phyloP scores from a whole-genome alignment of 2,113 vertebrate species.

The Prunella fulvescens region DNA sequence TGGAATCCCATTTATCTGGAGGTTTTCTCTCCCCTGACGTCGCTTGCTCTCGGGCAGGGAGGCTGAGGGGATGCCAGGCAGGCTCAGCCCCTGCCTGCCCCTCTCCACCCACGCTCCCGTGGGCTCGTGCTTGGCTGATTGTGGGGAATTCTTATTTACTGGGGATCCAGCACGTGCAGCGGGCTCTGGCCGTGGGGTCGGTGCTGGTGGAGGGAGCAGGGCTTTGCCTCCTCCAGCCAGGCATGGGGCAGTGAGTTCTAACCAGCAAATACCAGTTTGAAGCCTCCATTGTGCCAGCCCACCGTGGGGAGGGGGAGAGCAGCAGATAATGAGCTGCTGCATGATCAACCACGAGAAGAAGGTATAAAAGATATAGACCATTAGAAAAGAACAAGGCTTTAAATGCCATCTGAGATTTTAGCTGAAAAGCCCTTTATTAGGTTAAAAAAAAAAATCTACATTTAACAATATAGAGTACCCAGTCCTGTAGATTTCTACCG shows the following conservation, averaged over 20 bases:
- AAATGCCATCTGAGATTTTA: constrained; percentile 46
- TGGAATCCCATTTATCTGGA: background rate
- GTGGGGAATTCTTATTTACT: background rate
- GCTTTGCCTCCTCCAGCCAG: background rate
- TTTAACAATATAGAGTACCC: constrained; percentile 40
- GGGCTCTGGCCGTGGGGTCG: fast-evolving
- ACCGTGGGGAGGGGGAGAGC: background rate
- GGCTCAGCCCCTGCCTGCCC: background rate
- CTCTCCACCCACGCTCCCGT: fast-evolving
- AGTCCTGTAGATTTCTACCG: constrained; percentile 44
- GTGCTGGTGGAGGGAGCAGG: background rate
- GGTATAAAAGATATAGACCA: constrained; percentile 13
- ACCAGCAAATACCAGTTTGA: background rate
- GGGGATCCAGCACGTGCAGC: fast-evolving
- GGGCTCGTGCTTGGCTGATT: background rate
- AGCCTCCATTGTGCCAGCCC: constrained; percentile 1
- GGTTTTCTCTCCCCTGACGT: background rate
- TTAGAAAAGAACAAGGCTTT: constrained; percentile 53
- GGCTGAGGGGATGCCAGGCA: background rate
- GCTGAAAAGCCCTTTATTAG: constrained; percentile 33
- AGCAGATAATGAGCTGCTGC: constrained; percentile 18
- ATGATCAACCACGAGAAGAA: constrained; percentile 8
- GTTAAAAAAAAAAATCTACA: constrained; percentile 39
- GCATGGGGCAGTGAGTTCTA: background rate
- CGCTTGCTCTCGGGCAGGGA: background rate